Conservation (phyloP, 2,888 invertebrate species). For the Nephrotoma guestfalica region DNA sequence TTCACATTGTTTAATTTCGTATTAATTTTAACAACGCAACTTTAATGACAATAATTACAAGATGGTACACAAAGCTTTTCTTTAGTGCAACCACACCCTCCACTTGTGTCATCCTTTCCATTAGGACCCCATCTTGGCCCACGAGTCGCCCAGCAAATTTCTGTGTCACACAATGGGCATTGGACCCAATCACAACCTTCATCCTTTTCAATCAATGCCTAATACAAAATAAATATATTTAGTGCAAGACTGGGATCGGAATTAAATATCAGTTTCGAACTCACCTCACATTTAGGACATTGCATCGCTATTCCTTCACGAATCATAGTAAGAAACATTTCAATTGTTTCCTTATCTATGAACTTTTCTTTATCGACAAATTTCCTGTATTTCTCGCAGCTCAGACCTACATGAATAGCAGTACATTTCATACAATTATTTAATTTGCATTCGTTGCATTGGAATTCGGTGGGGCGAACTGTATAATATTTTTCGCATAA, state of each 20-base stretch:
- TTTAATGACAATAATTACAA: neutral
- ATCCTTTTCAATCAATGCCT: neutral
- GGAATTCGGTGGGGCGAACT: neutral
- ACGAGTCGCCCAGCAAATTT: neutral
- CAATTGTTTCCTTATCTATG: neutral
- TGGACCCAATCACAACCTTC: neutral
- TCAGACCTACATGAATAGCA: neutral
- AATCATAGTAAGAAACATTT: neutral
- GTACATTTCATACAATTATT: neutral
- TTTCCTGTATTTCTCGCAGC: neutral
- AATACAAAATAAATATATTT: neutral
- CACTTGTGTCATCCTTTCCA: neutral
- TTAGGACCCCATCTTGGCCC: neutral
- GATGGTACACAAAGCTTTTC: neutral
- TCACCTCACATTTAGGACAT: neutral
- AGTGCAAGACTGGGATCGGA: too few relatives aligned
- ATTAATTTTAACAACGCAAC: too few relatives aligned
- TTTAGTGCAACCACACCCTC: neutral
- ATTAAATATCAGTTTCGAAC: too few relatives aligned
- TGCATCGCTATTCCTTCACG: neutral
- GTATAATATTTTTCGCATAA: neutral
- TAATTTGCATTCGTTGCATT: neutral
- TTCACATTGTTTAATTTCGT: too few relatives aligned
- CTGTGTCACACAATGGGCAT: neutral
- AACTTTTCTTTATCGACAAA: neutral